Evolutionary conservation across 1,140 invertebrate genomes (phyloP).

Genomic region (Platorchestia sp.): DNA sequence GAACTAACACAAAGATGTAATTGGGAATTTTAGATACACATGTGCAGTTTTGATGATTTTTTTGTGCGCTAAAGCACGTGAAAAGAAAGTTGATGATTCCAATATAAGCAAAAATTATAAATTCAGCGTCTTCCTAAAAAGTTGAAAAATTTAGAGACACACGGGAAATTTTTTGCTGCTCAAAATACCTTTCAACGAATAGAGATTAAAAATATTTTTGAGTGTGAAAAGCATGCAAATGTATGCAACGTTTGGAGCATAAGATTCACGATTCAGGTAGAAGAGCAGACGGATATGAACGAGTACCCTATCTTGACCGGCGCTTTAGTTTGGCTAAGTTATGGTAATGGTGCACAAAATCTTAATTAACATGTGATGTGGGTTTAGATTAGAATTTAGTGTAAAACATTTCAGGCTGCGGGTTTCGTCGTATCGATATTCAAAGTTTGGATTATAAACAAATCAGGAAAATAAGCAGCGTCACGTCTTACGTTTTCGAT

Average conservation of each 20-base stretch:
- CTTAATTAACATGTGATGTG: background rate
- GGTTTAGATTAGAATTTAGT: background rate
- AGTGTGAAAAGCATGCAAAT: background rate
- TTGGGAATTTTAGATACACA: background rate
- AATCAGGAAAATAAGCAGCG: background rate
- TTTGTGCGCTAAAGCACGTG: background rate
- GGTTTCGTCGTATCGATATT: background rate
- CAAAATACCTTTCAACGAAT: background rate
- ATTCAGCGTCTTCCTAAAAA: background rate
- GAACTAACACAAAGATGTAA: background rate
- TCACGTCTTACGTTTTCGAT: slow-evolving; percentile 33
- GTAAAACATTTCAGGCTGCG: background rate
- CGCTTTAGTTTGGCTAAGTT: background rate
- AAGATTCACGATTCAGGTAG: background rate
- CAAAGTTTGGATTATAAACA: background rate
- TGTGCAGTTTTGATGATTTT: background rate
- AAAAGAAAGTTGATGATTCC: background rate
- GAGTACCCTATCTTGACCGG: background rate
- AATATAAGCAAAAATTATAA: background rate
- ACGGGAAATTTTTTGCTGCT: background rate
- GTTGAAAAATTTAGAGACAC: background rate
- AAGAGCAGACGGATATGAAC: background rate
- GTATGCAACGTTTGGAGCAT: background rate
- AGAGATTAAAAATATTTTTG: background rate
- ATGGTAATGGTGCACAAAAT: background rate